Percentiles rank a stretch among this genome's conserved stretches.
Conservation (phyloP, 2,797 vertebrate species). For the Danio albolineatus region DNA sequence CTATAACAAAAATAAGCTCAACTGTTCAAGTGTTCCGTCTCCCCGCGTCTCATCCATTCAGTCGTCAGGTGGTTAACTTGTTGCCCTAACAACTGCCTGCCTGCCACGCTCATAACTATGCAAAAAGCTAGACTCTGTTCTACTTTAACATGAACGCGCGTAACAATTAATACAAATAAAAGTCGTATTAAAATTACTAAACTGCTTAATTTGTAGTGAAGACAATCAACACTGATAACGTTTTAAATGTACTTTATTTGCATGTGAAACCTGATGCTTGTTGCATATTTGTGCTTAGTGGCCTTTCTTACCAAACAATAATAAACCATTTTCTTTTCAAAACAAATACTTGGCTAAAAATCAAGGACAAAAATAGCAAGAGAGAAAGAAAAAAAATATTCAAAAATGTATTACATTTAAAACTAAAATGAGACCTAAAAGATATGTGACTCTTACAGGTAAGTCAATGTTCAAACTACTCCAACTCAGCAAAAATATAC, state of each 20-base stretch:
- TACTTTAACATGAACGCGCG: neutral
- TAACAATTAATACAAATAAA: neutral
- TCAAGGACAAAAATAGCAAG: neutral
- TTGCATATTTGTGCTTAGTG: constrained; percentile 54
- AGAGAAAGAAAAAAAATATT: neutral
- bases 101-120: neutral
- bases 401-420: constrained; percentile 27
- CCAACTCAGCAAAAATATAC: constrained; percentile 19
- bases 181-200: neutral
- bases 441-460: neutral
- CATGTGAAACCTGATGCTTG: constrained; percentile 31
- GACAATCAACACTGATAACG: neutral
- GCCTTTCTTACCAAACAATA: constrained; percentile 10
- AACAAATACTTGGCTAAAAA: neutral
- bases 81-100: constrained; percentile 33
- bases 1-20: neutral
- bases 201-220: neutral
- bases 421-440: constrained; percentile 24
- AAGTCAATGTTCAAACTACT: constrained; percentile 13
- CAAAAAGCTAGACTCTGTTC: neutral
- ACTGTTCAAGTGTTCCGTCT: neutral
- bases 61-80: neutral
- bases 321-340: neutral
- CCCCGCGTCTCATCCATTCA: too few species aligned
- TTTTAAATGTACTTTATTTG: constrained; percentile 40